Evolutionary conservation across 2,888 invertebrate genomes (phyloP).

Genomic region (Ethmia dodecea): DNA sequence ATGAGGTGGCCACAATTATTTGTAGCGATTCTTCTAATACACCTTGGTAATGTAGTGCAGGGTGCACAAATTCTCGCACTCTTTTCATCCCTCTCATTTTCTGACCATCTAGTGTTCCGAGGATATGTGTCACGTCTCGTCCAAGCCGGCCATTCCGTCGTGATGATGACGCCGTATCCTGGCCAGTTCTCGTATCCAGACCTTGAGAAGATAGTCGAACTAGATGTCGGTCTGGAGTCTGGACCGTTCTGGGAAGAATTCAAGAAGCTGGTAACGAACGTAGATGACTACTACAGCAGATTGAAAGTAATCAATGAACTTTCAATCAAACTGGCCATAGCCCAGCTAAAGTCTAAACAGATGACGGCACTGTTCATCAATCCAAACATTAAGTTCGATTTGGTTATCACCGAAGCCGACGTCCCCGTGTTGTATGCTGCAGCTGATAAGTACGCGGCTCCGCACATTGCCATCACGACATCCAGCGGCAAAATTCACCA

Average conservation of each 20-base stretch:
- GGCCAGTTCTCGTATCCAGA: constrained; percentile 55
- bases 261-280: constrained; percentile 44
- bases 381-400: constrained; percentile 69
- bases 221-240: constrained; percentile 57
- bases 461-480: constrained; percentile 72
- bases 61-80: constrained; percentile 54
- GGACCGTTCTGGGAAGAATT: constrained; percentile 55
- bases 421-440: constrained; percentile 66
- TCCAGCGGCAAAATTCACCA: constrained; percentile 65
- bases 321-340: constrained; percentile 49
- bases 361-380: constrained; percentile 57
- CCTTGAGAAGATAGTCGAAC: constrained; percentile 48
- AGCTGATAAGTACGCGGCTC: constrained; percentile 71
- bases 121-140: constrained; percentile 53
- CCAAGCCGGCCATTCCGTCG: constrained; percentile 50
- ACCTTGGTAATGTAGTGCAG: constrained; percentile 25
- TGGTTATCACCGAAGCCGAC: constrained; percentile 75
- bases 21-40: constrained; percentile 28
- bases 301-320: constrained; percentile 48
- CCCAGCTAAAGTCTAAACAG: constrained; percentile 58
- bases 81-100: constrained; percentile 57
- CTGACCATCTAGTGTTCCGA: constrained; percentile 61
- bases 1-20: constrained; percentile 31
- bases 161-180: constrained; percentile 65
- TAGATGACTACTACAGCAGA: constrained; percentile 51